Base-by-base conservation (phyloP, 2,113 vertebrate genomes). In the Scophthalmus maximus region DNA sequence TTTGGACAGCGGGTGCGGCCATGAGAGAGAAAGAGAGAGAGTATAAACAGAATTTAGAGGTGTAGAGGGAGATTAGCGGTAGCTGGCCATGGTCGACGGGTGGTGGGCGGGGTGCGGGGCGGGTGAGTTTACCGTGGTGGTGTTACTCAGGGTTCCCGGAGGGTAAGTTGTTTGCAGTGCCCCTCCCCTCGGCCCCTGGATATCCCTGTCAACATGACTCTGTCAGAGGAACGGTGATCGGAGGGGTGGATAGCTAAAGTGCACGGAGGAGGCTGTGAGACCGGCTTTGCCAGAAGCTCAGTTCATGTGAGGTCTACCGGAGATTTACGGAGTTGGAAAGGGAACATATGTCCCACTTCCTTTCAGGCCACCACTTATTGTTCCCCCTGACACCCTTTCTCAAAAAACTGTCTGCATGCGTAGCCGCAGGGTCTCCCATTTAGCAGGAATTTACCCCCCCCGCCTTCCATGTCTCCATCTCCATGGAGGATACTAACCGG, bases 281-380 rank as follows among this genome's bases (percentile, higher is more conserved):
- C 52, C 3, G 59, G 60, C 42, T 58, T 73, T 80, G 82, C 84
- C 84, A 81, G 73, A 61, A 83, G 81, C 72, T 72, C 49, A 56
- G 86, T 86, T 89, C 88, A 92, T 88, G 69, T 83, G 86, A 89
- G 90, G 79, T 91, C 82, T 83, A 18, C 66, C 22, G 26, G 50
- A 84, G 79, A 84, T 83, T 84, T 72, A 72, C 78, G 73, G 79
- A 78, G 74, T 46, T 62, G 81, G 73, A 81, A 72, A 59, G 65
- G 56, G 74, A 82, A 83, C 83, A 89, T 89, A 85, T 68, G 90
- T 61, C 86, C 74, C 73, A 77, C 81, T 85, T 90, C 83, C 83
- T 79, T 56, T 73, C 49, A 79, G 53, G 62, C 27, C 55, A 80
- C 73, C 52, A 55, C 69, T 86, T 73, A 87, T 53, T 71, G 79